A percentile compares a stretch with the other conserved stretches of the same genome.
Evolutionary conservation across 1,140 invertebrate species (phyloP).

Genomic region (Drepana arcuata): DNA sequence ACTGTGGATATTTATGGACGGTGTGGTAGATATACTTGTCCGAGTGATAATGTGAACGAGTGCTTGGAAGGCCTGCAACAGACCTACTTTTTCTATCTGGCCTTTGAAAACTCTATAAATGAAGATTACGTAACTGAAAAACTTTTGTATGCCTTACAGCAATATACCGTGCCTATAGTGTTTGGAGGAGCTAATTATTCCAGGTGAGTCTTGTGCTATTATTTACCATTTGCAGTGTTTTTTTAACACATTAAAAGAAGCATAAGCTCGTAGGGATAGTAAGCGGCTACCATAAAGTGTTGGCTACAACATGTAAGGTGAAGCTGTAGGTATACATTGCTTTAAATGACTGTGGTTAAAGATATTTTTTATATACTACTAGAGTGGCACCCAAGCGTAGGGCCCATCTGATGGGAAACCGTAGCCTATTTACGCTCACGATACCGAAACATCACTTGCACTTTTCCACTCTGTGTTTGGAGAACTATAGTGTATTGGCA

Average conservation of each 20-base stretch:
- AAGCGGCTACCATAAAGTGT: too few species aligned
- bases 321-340: background rate
- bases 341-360: background rate
- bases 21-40: slow-evolving; percentile 34
- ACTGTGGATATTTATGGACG: slow-evolving; percentile 38
- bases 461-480: too few species aligned
- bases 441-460: too few species aligned
- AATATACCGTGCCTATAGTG: slow-evolving; percentile 44
- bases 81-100: slow-evolving; percentile 49
- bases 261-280: too few species aligned
- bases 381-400: too few species aligned
- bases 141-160: slow-evolving; percentile 28
- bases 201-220: slow-evolving; percentile 19
- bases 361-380: background rate
- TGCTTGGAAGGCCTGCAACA: slow-evolving; percentile 29
- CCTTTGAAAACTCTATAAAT: slow-evolving; percentile 39
- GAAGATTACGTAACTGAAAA: slow-evolving; percentile 47
- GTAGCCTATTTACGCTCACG: too few species aligned
- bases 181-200: slow-evolving; percentile 44
- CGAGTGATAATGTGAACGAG: slow-evolving; percentile 28
- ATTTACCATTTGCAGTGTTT: background rate
- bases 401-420: too few species aligned
- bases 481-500: too few species aligned
- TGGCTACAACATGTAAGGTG: background rate
- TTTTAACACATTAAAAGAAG: background rate